These are phyloP conservation scores for Scomberomorus guttatus DNA, from an alignment of 2,797 vertebrate species.

Conservation along the genomic window DNA sequence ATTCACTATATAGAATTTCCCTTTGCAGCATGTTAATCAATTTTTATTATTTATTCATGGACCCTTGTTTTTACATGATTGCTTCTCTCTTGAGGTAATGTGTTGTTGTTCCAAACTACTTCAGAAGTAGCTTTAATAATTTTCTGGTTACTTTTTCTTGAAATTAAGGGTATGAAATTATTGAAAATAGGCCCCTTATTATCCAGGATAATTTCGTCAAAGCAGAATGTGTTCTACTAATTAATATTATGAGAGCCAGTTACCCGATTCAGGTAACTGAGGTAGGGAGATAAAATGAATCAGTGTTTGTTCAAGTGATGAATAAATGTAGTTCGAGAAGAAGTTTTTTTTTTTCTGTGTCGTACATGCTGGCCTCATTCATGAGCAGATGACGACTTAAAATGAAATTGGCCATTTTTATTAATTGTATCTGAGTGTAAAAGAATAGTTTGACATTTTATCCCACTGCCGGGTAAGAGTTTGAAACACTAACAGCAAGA, in stretches of 20 bases:
- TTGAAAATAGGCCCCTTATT: constrained; percentile 13
- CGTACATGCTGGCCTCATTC: not conserved
- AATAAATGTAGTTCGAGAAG: not conserved
- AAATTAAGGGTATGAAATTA: constrained; percentile 20
- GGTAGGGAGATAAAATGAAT: not conserved
- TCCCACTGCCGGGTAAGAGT: not conserved
- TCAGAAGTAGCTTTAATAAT: constrained; percentile 23
- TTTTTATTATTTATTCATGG: constrained; percentile 64
- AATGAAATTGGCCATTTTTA: not conserved
- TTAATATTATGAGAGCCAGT: not conserved
- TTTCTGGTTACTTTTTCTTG: constrained; percentile 17
- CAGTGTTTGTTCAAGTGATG: not conserved
- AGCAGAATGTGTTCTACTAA: constrained; percentile 16
- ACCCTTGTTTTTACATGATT: constrained; percentile 33
- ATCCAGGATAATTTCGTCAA: constrained; percentile 16
- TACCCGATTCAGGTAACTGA: not conserved
- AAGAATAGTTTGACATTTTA: not conserved
- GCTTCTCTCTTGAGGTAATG: constrained; percentile 24
- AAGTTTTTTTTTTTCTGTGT: not conserved
- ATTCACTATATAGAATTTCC: constrained; percentile 21
- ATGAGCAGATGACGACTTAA: not conserved
- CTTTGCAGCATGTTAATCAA: constrained; percentile 43
- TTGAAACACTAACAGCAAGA: not conserved
- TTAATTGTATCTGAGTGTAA: not conserved
- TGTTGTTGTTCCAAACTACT: constrained; percentile 26